These are phyloP conservation scores for Glaucomys volans DNA, from an alignment of 2,113 vertebrate genomes.

Conservation along the genomic window DNA sequence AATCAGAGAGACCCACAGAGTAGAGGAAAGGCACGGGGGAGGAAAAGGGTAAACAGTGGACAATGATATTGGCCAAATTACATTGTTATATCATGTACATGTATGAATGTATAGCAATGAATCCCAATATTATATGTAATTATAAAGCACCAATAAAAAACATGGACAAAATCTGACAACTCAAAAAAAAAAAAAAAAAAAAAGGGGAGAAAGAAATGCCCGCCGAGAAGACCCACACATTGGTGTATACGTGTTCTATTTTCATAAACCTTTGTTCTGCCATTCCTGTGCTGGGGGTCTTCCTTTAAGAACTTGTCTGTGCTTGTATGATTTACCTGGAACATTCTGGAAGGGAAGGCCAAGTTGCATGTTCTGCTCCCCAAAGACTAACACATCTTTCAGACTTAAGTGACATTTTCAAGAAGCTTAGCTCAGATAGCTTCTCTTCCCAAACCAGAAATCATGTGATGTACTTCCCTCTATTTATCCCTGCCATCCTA, in stretches of 20 bases:
- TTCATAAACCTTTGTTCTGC: not conserved
- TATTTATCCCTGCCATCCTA: not conserved
- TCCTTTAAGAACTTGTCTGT: constrained; percentile 11
- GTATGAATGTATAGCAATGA: too few relatives aligned
- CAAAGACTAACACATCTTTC: not conserved
- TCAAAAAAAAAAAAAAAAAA: too few relatives aligned
- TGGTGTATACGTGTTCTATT: not conserved
- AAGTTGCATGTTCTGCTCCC: not conserved
- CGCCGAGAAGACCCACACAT: not conserved
- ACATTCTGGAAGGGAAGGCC: not conserved
- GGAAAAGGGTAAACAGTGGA: too few relatives aligned
- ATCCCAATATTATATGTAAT: too few relatives aligned
- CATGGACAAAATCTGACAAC: too few relatives aligned
- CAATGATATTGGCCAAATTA: too few relatives aligned
- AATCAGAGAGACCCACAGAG: too few relatives aligned
- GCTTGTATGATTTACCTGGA: not conserved
- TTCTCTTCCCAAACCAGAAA: not conserved
- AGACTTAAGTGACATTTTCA: not conserved
- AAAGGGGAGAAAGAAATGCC: not conserved
- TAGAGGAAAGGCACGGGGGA: too few relatives aligned
- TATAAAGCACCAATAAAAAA: too few relatives aligned
- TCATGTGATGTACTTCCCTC: not conserved
- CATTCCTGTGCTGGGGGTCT: not conserved
- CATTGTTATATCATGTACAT: too few relatives aligned
- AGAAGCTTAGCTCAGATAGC: not conserved